Base-by-base conservation (phyloP, 2,113 vertebrate genomes). In the Amblyopsis rosae region DNA sequence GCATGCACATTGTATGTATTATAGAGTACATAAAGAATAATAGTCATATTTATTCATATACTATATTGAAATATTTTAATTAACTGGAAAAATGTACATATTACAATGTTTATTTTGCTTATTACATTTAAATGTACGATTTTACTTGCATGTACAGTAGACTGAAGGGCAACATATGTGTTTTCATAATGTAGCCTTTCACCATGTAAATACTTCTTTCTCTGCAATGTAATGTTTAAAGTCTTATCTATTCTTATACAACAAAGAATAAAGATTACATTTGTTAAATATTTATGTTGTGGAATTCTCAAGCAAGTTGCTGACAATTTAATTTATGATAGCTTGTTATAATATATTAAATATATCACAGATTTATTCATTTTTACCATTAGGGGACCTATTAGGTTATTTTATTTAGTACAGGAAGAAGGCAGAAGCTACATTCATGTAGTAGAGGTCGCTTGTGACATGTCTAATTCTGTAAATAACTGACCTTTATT, bases 161-260 rank as follows among this genome's bases (percentile, higher is more conserved):
- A 86, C 80, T 91, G 91, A 80, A 88, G 81, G 75, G 82, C 82
- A 88, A 87, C 92, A 92, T 92, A 94, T 91, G 87, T 89, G 73
- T 92, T 90, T 92, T 85, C 88, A 88, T 86, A 88, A 33, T 91
- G 80, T 94, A 93, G 92, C 89, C 79, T 94, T 93, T 94, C 84
- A 86, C 75, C 66, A 81, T 96, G 95, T 98, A 97, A 95, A 98
- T 96, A 95, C 91, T 91, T 84, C 86, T 62, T 69, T 85, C 92
- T 94, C 94, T 94, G 93, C 92, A 90, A 91, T 90, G 90, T 94
- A 92, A 88, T 90, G 91, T 81, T 91, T 92, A 85, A 82, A 91
- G 92, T 80, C 92, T 90, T 95, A 89, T 92, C 91, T 78, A 92
- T 90, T 89, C 87, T 87, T 89, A 91, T 82, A 87, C 75, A 88